Conservation (phyloP, 1,140 invertebrate species). For the Helicoverpa zea region DNA sequence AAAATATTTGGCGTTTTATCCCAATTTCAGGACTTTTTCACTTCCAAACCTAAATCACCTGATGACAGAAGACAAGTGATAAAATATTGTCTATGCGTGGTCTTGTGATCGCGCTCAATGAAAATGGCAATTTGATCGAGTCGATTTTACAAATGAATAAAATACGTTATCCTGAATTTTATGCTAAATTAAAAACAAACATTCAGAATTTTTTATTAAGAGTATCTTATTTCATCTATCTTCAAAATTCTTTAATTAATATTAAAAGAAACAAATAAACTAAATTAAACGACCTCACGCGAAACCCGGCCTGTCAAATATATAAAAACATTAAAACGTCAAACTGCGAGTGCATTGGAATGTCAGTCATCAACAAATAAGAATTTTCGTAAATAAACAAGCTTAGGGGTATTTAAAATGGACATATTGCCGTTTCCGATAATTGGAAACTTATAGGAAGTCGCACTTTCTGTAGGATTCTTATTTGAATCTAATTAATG, state of each 20-base stretch:
- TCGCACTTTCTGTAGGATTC: neutral
- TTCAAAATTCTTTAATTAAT: too few species aligned
- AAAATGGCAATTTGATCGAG: slow-evolving; percentile 15
- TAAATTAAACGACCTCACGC: too few species aligned
- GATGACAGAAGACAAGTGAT: slow-evolving; percentile 85
- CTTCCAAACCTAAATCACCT: slow-evolving; percentile 82
- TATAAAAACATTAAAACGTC: neutral
- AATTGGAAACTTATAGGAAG: neutral
- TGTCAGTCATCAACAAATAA: neutral
- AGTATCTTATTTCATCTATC: too few species aligned
- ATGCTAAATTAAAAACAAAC: too few species aligned
- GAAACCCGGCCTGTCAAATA: too few species aligned
- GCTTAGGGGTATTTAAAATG: neutral
- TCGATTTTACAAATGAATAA: slow-evolving; percentile 6
- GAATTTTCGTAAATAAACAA: neutral
- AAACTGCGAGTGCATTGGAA: neutral
- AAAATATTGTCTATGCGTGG: slow-evolving; percentile 80
- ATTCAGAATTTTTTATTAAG: too few species aligned
- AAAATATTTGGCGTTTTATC: slow-evolving; percentile 72
- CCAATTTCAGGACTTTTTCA: slow-evolving; percentile 74
- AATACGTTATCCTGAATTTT: too few species aligned
- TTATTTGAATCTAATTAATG: slow-evolving; percentile 13
- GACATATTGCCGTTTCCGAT: neutral
- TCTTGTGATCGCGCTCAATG: slow-evolving; percentile 78
- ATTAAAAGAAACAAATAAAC: too few species aligned